Evolutionary conservation across 2,113 vertebrate species (phyloP).

Genomic region (Datnioides undecimradiatus): DNA sequence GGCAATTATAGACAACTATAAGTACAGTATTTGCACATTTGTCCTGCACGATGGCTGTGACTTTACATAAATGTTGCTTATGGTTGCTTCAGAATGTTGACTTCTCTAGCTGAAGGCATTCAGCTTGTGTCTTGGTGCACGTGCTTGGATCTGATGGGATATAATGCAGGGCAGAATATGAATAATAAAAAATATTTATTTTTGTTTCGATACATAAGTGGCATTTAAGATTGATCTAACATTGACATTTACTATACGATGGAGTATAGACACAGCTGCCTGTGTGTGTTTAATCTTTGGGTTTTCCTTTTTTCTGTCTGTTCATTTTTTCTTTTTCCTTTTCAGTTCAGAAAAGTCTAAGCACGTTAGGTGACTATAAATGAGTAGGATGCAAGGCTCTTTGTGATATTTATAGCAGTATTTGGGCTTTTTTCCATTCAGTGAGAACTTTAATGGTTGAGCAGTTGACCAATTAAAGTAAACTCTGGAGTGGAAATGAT

Average conservation of each 20-base stretch:
- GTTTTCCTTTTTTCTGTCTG: too few relatives aligned
- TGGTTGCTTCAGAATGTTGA: neutral
- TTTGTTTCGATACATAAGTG: neutral
- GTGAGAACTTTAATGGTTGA: neutral
- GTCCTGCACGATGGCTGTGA: too few relatives aligned
- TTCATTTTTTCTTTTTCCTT: neutral
- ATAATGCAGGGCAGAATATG: too few relatives aligned
- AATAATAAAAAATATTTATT: neutral
- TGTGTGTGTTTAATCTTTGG: too few relatives aligned
- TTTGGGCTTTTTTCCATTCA: too few relatives aligned
- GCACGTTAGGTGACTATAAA: neutral
- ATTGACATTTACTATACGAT: neutral
- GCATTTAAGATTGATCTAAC: neutral
- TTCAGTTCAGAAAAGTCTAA: neutral
- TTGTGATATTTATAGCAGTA: too few relatives aligned
- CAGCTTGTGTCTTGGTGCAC: neutral
- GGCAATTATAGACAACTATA: too few relatives aligned
- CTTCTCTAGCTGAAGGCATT: neutral
- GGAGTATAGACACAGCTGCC: neutral
- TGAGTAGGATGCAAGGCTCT: neutral
- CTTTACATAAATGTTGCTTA: neutral
- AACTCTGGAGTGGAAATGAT: neutral
- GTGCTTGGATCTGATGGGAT: neutral
- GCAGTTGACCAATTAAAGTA: neutral
- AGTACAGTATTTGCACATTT: neutral